These are phyloP conservation scores for Pemphigus obesinymphae DNA, from an alignment of 1,140 invertebrate species.

Conservation along the genomic window DNA sequence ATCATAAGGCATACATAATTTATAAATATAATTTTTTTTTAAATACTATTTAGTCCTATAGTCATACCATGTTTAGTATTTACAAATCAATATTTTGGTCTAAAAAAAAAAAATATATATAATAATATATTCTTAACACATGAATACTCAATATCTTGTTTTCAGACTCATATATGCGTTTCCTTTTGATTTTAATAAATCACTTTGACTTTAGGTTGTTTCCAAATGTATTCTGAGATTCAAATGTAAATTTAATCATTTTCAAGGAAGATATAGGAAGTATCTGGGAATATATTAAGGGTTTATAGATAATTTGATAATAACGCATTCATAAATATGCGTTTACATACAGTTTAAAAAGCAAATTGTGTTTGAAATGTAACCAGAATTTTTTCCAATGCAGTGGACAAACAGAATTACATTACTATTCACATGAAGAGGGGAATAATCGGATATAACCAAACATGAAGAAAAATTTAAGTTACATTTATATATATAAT, in stretches of 20 bases:
- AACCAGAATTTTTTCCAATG: not conserved
- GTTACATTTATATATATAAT: not conserved
- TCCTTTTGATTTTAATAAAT: constrained; percentile 22
- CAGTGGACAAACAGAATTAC: not conserved
- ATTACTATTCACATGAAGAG: not conserved
- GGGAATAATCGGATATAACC: not conserved
- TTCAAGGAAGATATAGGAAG: not conserved
- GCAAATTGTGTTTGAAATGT: not conserved
- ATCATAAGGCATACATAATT: constrained; percentile 26
- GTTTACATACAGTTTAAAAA: not conserved
- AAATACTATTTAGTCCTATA: constrained; percentile 34
- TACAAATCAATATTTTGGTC: constrained; percentile 36
- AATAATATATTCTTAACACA: constrained; percentile 8
- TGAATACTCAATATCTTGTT: constrained; percentile 10
- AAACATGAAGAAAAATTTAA: not conserved
- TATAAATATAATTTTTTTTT: constrained; percentile 27
- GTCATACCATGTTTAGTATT: constrained; percentile 39
- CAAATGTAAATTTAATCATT: not conserved
- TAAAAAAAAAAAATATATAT: constrained; percentile 10
- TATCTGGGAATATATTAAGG: not conserved
- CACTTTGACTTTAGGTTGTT: not conserved
- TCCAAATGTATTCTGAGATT: not conserved
- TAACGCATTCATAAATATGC: not conserved
- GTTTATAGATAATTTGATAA: not conserved
- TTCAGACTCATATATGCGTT: constrained; percentile 35